phyloP scores from a whole-genome alignment of 1,140 invertebrate species.

The Camponotus floridanus region DNA sequence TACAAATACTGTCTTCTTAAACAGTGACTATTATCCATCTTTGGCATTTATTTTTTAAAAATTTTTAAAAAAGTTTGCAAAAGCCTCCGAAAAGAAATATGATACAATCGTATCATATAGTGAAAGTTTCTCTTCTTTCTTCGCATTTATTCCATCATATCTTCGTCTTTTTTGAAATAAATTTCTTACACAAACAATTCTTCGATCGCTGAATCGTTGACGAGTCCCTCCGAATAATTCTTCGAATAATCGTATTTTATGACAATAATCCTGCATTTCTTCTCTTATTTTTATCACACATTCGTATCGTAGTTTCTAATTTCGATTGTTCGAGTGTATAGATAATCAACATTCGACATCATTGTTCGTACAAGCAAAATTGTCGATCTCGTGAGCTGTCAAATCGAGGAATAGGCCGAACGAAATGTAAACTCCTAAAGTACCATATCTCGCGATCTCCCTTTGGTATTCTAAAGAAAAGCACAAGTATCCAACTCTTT shows the following conservation, averaged over 20 bases:
- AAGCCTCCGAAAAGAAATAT: conserved; percentile 14
- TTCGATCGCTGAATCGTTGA: conserved; percentile 3
- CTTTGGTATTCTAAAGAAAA: conserved; percentile 21
- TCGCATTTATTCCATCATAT: neutral
- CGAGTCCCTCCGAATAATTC: conserved; percentile 34
- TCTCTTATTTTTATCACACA: neutral
- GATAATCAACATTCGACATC: neutral
- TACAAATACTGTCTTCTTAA: conserved; percentile 34
- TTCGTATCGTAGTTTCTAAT: neutral
- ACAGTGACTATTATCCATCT: conserved; percentile 7
- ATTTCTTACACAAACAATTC: neutral
- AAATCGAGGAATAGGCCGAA: neutral
- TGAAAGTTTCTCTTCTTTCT: neutral
- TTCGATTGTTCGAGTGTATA: neutral
- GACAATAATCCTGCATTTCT: conserved; percentile 37
- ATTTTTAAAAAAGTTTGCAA: neutral
- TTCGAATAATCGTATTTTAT: neutral
- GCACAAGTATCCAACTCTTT: neutral
- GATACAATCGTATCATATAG: neutral
- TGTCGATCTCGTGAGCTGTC: neutral
- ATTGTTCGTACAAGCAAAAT: neutral
- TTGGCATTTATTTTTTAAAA: neutral
- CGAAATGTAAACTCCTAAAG: conserved; percentile 17
- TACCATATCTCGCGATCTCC: conserved; percentile 1
- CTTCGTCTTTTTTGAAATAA: neutral